Conservation (phyloP, 1,140 invertebrate species). For the Reticulitermes speratus region DNA sequence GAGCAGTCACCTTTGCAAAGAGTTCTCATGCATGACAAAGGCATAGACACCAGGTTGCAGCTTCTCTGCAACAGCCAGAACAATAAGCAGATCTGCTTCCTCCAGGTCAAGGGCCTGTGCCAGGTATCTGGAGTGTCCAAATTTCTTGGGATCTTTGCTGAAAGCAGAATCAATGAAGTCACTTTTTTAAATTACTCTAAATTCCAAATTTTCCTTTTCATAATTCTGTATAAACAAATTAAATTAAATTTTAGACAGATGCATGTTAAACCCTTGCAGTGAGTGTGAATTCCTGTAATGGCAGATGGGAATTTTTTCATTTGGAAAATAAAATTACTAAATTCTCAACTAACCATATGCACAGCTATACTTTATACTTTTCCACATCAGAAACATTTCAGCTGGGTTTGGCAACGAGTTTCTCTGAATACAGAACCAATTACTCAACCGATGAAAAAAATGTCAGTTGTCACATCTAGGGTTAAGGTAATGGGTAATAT, state of each 20-base stretch:
- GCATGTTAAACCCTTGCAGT: too few relatives aligned
- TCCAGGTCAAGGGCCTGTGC: neutral
- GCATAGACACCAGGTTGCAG: slow-evolving; percentile 26
- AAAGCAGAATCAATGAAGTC: neutral
- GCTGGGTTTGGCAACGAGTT: neutral
- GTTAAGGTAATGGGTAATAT: too few relatives aligned
- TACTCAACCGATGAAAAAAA: too few relatives aligned
- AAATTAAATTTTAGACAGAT: neutral
- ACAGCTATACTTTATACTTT: neutral
- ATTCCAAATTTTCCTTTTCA: too few relatives aligned
- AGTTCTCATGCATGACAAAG: neutral
- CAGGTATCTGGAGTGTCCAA: neutral
- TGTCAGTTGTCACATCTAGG: too few relatives aligned
- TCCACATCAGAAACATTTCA: neutral
- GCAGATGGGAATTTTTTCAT: too few relatives aligned
- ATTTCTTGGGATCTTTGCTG: neutral
- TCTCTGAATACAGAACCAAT: too few relatives aligned
- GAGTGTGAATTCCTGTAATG: too few relatives aligned
- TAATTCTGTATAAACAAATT: neutral
- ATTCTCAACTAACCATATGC: neutral
- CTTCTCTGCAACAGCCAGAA: slow-evolving; percentile 26
- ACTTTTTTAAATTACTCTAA: neutral
- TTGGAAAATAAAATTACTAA: neutral
- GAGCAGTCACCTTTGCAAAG: neutral
- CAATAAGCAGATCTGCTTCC: slow-evolving; percentile 23